These are phyloP conservation scores for Scaptomyza caliginosa DNA, from an alignment of 2,888 invertebrate species.

Conservation along the genomic window DNA sequence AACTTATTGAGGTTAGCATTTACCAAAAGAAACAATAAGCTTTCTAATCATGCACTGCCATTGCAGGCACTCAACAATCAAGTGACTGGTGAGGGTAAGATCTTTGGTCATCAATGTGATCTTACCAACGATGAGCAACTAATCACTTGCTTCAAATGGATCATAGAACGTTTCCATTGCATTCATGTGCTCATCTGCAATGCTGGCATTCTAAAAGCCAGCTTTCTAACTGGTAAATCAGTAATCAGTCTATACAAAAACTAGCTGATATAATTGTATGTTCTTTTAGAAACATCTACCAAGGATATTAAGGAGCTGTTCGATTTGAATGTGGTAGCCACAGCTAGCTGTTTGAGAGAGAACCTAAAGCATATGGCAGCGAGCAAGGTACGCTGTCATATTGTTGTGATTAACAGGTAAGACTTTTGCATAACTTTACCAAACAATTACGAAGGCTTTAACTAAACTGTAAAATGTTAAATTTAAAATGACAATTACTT, in stretches of 20 bases:
- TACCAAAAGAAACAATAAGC: background rate
- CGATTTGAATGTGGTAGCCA: conserved; percentile 86
- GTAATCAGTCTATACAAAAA: accelerated
- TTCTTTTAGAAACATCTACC: conserved; percentile 70
- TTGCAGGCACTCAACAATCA: conserved; percentile 75
- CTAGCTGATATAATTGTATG: background rate
- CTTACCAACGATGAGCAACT: conserved; percentile 80
- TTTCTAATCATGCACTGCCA: background rate
- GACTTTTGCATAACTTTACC: too few relatives aligned
- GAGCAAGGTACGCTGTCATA: conserved; percentile 85
- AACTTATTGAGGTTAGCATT: conserved; percentile 84
- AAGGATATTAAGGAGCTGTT: conserved; percentile 82
- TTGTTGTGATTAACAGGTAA: conserved; percentile 87
- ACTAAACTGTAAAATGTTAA: background rate
- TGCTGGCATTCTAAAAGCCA: conserved; percentile 83
- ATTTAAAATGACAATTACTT: background rate
- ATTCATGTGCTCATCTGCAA: conserved; percentile 83
- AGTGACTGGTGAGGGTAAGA: conserved; percentile 81
- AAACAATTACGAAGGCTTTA: background rate
- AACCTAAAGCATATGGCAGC: conserved; percentile 85
- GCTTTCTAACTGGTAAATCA: conserved; percentile 79
- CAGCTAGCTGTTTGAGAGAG: conserved; percentile 86
- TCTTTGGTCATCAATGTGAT: conserved; percentile 82
- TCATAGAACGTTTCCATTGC: conserved; percentile 74
- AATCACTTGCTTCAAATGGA: conserved; percentile 77